Conservation (phyloP, 1,140 invertebrate species). For the Meloidogyne chitwoodi region DNA sequence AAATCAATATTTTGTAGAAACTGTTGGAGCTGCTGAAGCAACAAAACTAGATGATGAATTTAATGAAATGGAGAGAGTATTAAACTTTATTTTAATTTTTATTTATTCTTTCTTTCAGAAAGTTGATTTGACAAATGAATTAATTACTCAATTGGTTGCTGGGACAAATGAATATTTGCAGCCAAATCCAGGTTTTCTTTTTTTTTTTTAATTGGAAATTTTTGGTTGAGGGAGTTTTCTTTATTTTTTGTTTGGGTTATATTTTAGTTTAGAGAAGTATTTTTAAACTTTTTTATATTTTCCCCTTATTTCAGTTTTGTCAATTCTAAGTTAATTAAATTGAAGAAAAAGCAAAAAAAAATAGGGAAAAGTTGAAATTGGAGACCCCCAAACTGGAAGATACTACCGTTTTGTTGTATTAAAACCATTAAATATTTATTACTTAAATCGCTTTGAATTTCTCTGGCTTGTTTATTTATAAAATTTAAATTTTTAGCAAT, state of each 20-base stretch:
- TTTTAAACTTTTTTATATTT: no score
- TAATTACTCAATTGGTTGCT: slow-evolving; percentile 47
- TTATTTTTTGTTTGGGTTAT: slow-evolving; percentile 11
- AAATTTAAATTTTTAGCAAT: no score
- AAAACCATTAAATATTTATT: no score
- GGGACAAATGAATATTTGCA: slow-evolving; percentile 94
- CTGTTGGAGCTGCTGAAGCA: slow-evolving; percentile 98
- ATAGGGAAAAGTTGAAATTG: no score
- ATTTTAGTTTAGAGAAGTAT: no score
- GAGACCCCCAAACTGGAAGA: no score
- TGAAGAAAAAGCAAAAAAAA: no score
- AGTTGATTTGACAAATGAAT: slow-evolving; percentile 55
- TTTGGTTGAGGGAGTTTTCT: neutral
- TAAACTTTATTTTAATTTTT: neutral
- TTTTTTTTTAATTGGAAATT: neutral
- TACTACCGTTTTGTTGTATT: no score
- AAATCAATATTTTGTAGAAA: slow-evolving; percentile 86
- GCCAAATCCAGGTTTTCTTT: slow-evolving; percentile 76
- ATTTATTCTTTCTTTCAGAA: slow-evolving; percentile 33
- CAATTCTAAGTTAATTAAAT: no score
- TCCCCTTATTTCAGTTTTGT: no score
- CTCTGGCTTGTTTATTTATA: no score
- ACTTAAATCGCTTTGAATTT: no score
- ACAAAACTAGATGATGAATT: slow-evolving; percentile 98
- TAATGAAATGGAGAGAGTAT: slow-evolving; percentile 94